These are phyloP conservation scores for Micromys minutus DNA, from an alignment of 2,113 vertebrate genomes.

Conservation along the genomic window DNA sequence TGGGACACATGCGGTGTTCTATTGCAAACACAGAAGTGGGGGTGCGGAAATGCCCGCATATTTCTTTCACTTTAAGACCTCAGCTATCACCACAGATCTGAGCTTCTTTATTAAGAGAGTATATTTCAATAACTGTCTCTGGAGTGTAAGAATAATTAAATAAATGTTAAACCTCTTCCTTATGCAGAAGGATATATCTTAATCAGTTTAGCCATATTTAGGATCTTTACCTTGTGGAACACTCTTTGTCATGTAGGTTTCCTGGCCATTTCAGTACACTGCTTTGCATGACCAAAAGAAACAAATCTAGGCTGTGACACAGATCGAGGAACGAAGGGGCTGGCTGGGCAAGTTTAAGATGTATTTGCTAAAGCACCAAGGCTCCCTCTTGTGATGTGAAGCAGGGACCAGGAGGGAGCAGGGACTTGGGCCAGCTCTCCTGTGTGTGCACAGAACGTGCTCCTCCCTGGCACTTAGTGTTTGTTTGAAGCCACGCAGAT, in stretches of 20 bases:
- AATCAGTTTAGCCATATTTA: background rate
- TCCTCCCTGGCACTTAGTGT: background rate
- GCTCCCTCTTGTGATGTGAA: conserved; percentile 76
- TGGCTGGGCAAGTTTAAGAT: background rate
- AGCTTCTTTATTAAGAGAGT: background rate
- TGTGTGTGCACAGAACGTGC: background rate
- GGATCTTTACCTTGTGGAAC: background rate
- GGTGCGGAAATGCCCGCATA: background rate
- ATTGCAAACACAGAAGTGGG: background rate
- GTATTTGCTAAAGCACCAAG: conserved; percentile 66
- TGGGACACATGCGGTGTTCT: background rate
- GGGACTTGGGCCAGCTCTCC: background rate
- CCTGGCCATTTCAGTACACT: background rate
- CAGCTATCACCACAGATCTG: conserved; percentile 10
- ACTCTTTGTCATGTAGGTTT: background rate
- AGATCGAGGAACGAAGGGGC: conserved; percentile 43
- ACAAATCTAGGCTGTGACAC: conserved; percentile 27
- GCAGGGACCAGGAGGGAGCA: background rate
- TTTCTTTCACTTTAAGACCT: background rate
- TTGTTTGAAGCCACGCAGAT: conserved; percentile 46
- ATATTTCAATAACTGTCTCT: conserved; percentile 2
- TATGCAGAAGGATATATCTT: background rate
- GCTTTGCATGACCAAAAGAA: conserved; percentile 58
- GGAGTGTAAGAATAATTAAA: conserved; percentile 28
- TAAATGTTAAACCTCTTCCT: conserved; percentile 9